Base-by-base conservation (phyloP, 2,797 vertebrate species). In the Decapterus maruadsi region DNA sequence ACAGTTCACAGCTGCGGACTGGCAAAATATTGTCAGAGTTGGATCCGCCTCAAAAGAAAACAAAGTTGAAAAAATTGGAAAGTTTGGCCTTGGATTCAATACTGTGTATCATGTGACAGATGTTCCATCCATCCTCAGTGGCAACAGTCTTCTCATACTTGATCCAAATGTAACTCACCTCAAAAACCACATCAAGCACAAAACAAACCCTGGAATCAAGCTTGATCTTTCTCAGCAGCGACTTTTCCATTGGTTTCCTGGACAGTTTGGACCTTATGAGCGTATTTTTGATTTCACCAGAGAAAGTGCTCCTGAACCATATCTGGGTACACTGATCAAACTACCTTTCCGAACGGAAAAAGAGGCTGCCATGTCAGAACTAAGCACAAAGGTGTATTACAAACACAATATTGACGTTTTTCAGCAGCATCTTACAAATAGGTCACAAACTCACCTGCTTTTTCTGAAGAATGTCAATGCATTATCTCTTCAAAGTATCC, bases 91-190 rank as follows among this genome's bases (percentile, higher is more conserved):
- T 72, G 96, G 96, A 63, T 97, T 97, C 85, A 97, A 95, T 87
- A 95, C 96, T 1, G 96, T 97, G 42, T 97, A 97, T 88, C 95
- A 95, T 73, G 74, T 97, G 58, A 97, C 96, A 2, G 96, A 97
- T 54, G 80, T 97, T 68, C 96, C 96, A 0, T 96, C 95, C 0
- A 92, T 97, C 81, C 90, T 97, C 42, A 97, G 95, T 75, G 95
- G 96, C 4, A 91, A 82, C 67, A 81, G 1, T 0, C 87, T 97
- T 60, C 94, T 97, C 54, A 95, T 97, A 56, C 96, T 97, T 60
- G 96, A 97, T 83, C 96, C 97, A 85, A 97, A 96, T 79, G 90
- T 96, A 48, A 96, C 94, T 55, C 96, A 97, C 79, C 84, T 97
- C 26, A 93, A 87, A 80, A 97, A 96, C 63, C 94, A 95, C 81